These are phyloP conservation scores for Zaprionus davidi DNA, from an alignment of 1,140 invertebrate genomes.

Conservation along the genomic window DNA sequence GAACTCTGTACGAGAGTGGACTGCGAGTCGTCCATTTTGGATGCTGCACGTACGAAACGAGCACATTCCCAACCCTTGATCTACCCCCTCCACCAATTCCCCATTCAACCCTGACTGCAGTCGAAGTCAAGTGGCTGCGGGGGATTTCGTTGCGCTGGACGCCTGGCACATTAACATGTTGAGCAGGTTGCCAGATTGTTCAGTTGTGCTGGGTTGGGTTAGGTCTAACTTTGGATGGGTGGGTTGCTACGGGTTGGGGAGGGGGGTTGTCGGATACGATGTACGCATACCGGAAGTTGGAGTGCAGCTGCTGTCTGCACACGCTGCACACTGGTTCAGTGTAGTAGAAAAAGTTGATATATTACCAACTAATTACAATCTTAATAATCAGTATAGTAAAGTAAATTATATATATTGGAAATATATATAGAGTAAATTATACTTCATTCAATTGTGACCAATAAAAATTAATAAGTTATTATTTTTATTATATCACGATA, in stretches of 20 bases:
- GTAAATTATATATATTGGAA: too few species aligned
- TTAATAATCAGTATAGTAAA: too few species aligned
- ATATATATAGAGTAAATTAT: too few species aligned
- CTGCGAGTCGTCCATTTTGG: conserved; percentile 37
- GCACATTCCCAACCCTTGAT: conserved; percentile 11
- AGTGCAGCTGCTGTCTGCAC: conserved; percentile 31
- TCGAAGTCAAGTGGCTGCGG: conserved; percentile 36
- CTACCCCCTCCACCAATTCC: not conserved
- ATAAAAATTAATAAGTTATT: too few species aligned
- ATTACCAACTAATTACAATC: too few species aligned
- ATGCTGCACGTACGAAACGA: conserved; percentile 41
- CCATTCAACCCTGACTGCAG: conserved; percentile 12
- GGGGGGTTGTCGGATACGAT: not conserved
- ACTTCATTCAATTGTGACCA: too few species aligned
- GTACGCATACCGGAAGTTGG: conserved; percentile 36
- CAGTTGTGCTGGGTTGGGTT: conserved; percentile 23
- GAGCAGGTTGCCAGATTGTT: conserved; percentile 64
- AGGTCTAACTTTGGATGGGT: not conserved
- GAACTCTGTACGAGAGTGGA: conserved; percentile 21
- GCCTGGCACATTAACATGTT: conserved; percentile 74
- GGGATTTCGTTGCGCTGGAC: conserved; percentile 44
- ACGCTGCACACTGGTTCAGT: conserved; percentile 24
- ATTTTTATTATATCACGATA: too few species aligned
- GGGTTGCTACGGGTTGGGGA: not conserved
- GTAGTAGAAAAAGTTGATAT: too few species aligned